A percentile compares a stretch with the other conserved stretches of the same genome.
Conservation (phyloP, 2,888 invertebrate species). For the Aethes cnicana region DNA sequence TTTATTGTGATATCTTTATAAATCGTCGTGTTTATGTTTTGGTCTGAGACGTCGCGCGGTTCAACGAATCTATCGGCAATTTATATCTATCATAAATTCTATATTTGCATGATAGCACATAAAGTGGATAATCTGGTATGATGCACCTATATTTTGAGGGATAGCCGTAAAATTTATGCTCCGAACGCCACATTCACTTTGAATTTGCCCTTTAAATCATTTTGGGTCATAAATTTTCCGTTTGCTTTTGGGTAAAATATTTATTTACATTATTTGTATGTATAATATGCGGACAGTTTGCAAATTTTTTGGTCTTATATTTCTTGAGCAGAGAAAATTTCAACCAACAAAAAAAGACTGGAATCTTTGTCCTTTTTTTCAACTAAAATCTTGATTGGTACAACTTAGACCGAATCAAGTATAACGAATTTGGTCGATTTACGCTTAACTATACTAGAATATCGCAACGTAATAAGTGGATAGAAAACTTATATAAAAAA, state of each 20-base stretch:
- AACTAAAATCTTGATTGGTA: too few species aligned
- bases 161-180: conserved; percentile 56
- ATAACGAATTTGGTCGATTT: too few species aligned
- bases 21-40: conserved; percentile 34
- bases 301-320: too few species aligned
- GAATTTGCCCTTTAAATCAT: background rate
- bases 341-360: too few species aligned
- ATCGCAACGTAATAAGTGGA: too few species aligned
- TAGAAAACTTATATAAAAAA: too few species aligned
- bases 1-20: background rate
- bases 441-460: too few species aligned
- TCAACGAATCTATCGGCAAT: conserved; percentile 41
- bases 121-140: conserved; percentile 63
- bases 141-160: conserved; percentile 61
- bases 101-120: conserved; percentile 57
- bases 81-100: conserved; percentile 59
- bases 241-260: background rate
- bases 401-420: too few species aligned
- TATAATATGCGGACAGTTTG: too few species aligned
- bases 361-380: too few species aligned
- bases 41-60: conserved; percentile 31
- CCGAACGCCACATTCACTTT: conserved; percentile 13
- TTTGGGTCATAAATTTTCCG: conserved; percentile 3
- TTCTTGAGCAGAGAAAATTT: too few species aligned
- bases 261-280: too few species aligned